These are phyloP conservation scores for human (Homo sapiens) DNA, from an alignment of 2,113 vertebrate genomes.

Conservation along the genomic window GRCh38 chr9:91218001-91218500, in stretches of 20 bases:
- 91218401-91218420: neutral
- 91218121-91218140: neutral
- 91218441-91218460: neutral
- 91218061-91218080: neutral
- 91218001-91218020: neutral
- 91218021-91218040: neutral
- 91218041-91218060: neutral
- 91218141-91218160: neutral
- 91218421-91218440: neutral
- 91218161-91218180: rapidly evolving
- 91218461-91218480: rapidly evolving
- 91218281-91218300: neutral
- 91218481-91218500: too few relatives aligned
- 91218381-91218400: neutral
- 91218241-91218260: neutral
- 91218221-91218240: neutral
- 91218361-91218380: neutral
- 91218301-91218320: neutral
- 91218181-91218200: neutral
- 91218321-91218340: neutral
- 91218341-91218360: rapidly evolving
- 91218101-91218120: neutral
- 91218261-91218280: neutral
- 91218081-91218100: neutral
- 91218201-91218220: neutral